Evolutionary conservation across 2,888 invertebrate species (phyloP).

Genomic region (Tuta absoluta): DNA sequence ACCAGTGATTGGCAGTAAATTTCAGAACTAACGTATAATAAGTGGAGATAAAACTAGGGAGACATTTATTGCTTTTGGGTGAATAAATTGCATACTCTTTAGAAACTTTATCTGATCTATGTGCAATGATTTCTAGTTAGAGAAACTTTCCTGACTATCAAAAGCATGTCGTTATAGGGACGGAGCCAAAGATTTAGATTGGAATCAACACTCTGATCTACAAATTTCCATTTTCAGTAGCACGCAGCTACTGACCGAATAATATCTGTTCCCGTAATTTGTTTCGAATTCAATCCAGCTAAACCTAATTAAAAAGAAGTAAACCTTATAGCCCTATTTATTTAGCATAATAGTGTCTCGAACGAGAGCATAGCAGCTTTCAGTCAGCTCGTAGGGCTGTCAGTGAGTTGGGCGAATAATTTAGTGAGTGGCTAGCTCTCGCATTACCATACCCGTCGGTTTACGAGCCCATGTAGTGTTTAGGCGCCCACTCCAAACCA

Average conservation of each 20-base stretch:
- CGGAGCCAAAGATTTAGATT: background rate
- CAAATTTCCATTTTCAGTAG: constrained; percentile 8
- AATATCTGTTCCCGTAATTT: constrained; percentile 2
- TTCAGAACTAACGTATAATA: constrained; percentile 1
- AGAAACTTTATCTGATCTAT: constrained; percentile 1
- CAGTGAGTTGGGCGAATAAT: constrained; percentile 55
- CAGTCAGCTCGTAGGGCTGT: constrained; percentile 56
- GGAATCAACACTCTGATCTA: constrained; percentile 1
- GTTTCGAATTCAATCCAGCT: background rate
- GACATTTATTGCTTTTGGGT: constrained; percentile 10
- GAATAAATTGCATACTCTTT: constrained; percentile 15
- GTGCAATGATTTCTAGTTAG: constrained; percentile 6
- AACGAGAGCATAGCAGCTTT: constrained; percentile 40
- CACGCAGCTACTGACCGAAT: background rate
- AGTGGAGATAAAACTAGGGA: constrained; percentile 14
- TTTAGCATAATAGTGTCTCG: constrained; percentile 23
- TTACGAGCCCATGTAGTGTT: constrained; percentile 76
- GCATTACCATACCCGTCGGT: constrained; percentile 77
- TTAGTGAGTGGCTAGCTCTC: constrained; percentile 57
- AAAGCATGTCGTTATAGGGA: constrained; percentile 2
- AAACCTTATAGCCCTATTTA: constrained; percentile 20
- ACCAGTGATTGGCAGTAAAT: constrained; percentile 20
- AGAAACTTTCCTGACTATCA: constrained; percentile 1
- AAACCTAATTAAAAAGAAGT: constrained; percentile 7
- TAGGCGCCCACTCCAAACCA: constrained; percentile 75